Evolutionary conservation across 2,888 invertebrate genomes (phyloP).

Genomic region (Chesias legatella): DNA sequence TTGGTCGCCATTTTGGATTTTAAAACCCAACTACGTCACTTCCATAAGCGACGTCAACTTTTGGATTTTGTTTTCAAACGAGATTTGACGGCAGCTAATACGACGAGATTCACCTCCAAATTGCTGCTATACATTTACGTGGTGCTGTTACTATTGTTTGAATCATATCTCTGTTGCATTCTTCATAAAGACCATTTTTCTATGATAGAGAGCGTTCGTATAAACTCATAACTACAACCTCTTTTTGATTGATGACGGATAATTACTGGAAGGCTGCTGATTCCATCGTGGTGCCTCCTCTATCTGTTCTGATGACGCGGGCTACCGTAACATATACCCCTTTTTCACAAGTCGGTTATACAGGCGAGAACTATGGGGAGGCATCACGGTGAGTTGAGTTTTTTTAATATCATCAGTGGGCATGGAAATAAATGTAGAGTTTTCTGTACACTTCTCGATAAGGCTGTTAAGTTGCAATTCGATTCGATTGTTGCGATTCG

Average conservation of each 20-base stretch:
- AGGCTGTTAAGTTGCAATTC: no score
- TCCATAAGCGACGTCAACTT: no score
- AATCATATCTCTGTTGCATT: background rate
- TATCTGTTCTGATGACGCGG: constrained; percentile 78
- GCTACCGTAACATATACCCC: constrained; percentile 34
- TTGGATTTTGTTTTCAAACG: background rate
- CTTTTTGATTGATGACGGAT: constrained; percentile 77
- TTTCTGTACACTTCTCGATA: no score
- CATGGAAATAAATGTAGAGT: constrained; percentile 18
- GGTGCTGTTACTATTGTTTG: background rate
- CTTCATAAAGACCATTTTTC: background rate
- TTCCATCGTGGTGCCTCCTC: constrained; percentile 77
- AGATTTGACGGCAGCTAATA: background rate
- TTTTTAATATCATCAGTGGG: constrained; percentile 23
- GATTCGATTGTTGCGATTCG: no score
- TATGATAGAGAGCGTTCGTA: constrained; percentile 43
- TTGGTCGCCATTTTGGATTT: no score
- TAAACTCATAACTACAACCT: constrained; percentile 26
- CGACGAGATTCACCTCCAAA: no score
- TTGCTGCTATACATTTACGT: background rate
- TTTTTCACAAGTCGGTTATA: constrained; percentile 28
- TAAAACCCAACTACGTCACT: no score
- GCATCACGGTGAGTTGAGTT: constrained; percentile 71
- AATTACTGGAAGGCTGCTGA: constrained; percentile 66
- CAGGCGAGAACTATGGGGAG: constrained; percentile 49